A percentile compares a stretch with the other conserved stretches of the same genome.
phyloP scores from a whole-genome alignment of 2,797 vertebrate genomes.

The Catamblyrhynchus diadema region DNA sequence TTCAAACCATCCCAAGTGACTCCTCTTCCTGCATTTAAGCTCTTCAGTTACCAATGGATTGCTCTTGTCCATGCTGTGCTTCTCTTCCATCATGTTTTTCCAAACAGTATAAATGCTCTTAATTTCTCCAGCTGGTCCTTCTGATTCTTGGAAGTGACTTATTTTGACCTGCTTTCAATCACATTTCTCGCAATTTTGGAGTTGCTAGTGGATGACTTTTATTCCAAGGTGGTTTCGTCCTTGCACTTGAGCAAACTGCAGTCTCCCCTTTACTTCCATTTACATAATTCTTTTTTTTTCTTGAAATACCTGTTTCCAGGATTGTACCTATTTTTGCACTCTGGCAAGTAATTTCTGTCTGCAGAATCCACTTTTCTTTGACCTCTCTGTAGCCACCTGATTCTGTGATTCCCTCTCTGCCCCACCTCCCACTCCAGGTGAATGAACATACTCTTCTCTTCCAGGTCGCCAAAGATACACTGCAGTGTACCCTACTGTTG shows the following conservation, averaged over 20 bases:
- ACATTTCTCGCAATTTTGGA: background rate
- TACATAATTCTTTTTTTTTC: background rate
- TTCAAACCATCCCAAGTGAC: background rate
- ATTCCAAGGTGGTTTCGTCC: background rate
- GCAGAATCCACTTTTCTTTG: background rate
- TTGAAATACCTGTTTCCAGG: background rate
- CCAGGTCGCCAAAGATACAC: background rate
- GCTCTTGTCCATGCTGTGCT: background rate
- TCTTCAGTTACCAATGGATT: background rate
- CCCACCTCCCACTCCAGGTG: background rate
- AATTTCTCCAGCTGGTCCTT: background rate
- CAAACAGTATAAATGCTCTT: background rate
- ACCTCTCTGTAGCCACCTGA: background rate
- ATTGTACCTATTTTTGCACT: background rate
- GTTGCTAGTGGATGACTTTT: background rate
- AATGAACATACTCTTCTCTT: background rate
- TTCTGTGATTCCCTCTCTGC: background rate
- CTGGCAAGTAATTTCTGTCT: background rate
- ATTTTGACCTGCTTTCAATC: background rate
- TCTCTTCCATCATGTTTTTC: background rate
- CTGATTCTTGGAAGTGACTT: background rate
- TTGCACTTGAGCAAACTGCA: background rate
- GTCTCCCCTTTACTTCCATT: background rate
- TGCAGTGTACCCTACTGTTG: background rate
- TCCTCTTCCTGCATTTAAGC: background rate